These are phyloP conservation scores for Alloplasta piceator DNA, from an alignment of 2,888 invertebrate genomes.

Conservation along the genomic window DNA sequence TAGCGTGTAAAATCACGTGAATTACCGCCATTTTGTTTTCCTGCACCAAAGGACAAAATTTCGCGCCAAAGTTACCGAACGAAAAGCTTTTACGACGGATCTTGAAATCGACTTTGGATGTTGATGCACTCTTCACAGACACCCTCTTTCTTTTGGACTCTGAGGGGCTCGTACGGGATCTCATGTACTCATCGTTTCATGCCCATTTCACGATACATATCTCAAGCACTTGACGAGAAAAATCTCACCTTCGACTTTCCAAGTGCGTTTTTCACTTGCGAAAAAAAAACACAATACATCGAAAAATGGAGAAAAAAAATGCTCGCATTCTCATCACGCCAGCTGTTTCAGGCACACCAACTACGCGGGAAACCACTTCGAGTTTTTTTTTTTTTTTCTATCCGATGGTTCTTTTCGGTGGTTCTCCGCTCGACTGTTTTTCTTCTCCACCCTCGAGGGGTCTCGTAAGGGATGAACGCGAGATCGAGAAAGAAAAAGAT, in stretches of 20 bases:
- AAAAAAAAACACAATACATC: slow-evolving; percentile 63
- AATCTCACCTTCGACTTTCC: slow-evolving; percentile 27
- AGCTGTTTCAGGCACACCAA: slow-evolving; percentile 58
- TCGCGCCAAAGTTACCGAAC: too few species aligned
- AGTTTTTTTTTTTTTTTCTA: slow-evolving; percentile 43
- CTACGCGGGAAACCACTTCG: slow-evolving; percentile 55
- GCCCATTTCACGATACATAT: slow-evolving; percentile 33
- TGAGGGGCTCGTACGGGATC: slow-evolving; percentile 7
- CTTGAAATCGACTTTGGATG: slow-evolving; percentile 73
- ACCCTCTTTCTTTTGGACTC: slow-evolving; percentile 50
- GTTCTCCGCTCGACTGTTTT: slow-evolving; percentile 15
- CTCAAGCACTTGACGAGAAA: slow-evolving; percentile 23
- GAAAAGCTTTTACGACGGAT: slow-evolving; percentile 78
- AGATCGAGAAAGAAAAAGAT: slow-evolving; percentile 53
- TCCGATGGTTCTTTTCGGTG: slow-evolving; percentile 16
- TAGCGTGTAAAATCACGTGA: too few species aligned
- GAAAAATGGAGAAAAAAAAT: slow-evolving; percentile 72
- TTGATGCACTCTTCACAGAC: slow-evolving; percentile 68
- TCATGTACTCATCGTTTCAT: slow-evolving; percentile 26
- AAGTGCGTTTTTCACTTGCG: slow-evolving; percentile 8
- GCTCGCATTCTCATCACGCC: slow-evolving; percentile 34
- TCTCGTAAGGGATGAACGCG: slow-evolving; percentile 42
- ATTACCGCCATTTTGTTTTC: too few species aligned
- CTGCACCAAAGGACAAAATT: too few species aligned
- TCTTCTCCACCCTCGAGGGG: slow-evolving; percentile 32